Evolutionary conservation across 2,797 vertebrate genomes (phyloP).

Genomic region (Gobionotothen gibberifrons): DNA sequence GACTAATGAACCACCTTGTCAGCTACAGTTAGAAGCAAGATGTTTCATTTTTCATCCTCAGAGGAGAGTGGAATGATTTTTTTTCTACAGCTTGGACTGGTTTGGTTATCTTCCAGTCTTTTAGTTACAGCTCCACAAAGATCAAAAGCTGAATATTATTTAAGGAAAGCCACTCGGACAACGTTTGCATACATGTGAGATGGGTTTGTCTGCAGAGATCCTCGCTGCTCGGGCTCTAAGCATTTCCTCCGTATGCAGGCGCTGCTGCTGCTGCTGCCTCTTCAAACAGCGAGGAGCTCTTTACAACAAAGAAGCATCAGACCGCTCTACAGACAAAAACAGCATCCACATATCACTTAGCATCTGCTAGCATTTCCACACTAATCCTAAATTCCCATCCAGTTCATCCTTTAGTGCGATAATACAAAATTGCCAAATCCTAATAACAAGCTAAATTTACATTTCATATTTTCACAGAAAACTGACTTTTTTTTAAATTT

Average conservation of each 20-base stretch:
- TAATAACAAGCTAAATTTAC: slow-evolving; percentile 68
- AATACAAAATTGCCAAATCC: slow-evolving; percentile 71
- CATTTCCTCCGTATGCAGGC: slow-evolving; percentile 23
- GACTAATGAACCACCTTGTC: slow-evolving; percentile 65
- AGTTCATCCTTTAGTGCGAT: slow-evolving; percentile 60
- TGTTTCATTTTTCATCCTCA: slow-evolving; percentile 51
- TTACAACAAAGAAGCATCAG: slow-evolving; percentile 36
- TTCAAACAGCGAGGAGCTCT: slow-evolving; percentile 33
- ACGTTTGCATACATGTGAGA: slow-evolving; percentile 41
- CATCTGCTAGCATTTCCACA: slow-evolving; percentile 57
- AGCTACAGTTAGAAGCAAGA: slow-evolving; percentile 61
- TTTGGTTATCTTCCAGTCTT: slow-evolving; percentile 52
- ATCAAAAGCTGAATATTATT: slow-evolving; percentile 50
- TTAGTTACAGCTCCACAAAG: slow-evolving; percentile 48
- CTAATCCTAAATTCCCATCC: slow-evolving; percentile 53
- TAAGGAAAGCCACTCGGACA: slow-evolving; percentile 63
- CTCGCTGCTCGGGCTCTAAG: slow-evolving; percentile 28
- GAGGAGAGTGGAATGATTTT: slow-evolving; percentile 70
- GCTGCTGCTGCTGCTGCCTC: neutral
- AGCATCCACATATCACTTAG: slow-evolving; percentile 30
- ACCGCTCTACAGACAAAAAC: slow-evolving; percentile 41
- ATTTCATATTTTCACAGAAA: slow-evolving; percentile 77
- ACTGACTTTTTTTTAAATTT: slow-evolving; percentile 33
- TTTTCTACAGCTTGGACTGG: slow-evolving; percentile 60
- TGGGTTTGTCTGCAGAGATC: slow-evolving; percentile 37